Conservation (phyloP, 2,113 vertebrate genomes). For the Ammodramus savannarum region DNA sequence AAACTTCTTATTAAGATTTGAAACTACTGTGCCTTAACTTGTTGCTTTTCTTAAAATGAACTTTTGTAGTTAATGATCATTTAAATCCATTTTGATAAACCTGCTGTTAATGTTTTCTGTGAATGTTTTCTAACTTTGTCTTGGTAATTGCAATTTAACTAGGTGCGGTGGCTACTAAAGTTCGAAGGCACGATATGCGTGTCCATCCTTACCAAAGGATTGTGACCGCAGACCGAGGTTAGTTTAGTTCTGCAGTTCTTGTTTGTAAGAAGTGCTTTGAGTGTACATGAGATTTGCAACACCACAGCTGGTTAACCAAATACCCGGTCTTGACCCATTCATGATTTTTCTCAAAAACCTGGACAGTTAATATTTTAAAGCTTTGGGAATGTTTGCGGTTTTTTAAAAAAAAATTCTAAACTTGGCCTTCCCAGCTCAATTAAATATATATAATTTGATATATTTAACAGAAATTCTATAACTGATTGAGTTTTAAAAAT, state of each 20-base stretch:
- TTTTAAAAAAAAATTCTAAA: not conserved
- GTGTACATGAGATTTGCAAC: constrained; percentile 79
- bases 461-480: constrained; percentile 36
- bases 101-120: constrained; percentile 82
- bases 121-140: constrained; percentile 93
- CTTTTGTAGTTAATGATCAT: constrained; percentile 81
- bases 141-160: constrained; percentile 98
- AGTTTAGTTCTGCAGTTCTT: constrained; percentile 95
- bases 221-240: constrained; percentile 99
- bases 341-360: constrained; percentile 5
- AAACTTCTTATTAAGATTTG: constrained; percentile 73
- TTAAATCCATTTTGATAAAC: constrained; percentile 91
- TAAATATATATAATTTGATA: constrained; percentile 36
- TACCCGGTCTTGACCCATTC: constrained; percentile 16
- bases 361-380: not conserved
- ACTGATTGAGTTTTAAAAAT: constrained; percentile 16
- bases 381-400: not conserved
- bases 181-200: constrained; percentile 99
- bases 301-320: constrained; percentile 76
- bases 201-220: constrained; percentile 99
- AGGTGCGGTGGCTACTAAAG: constrained; percentile 99
- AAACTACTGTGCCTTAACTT: constrained; percentile 93
- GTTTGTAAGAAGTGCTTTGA: constrained; percentile 77
- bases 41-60: constrained; percentile 78
- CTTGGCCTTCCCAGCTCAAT: constrained; percentile 48